These are phyloP conservation scores for Hyla sarda DNA, from an alignment of 2,113 vertebrate species.

Conservation along the genomic window DNA sequence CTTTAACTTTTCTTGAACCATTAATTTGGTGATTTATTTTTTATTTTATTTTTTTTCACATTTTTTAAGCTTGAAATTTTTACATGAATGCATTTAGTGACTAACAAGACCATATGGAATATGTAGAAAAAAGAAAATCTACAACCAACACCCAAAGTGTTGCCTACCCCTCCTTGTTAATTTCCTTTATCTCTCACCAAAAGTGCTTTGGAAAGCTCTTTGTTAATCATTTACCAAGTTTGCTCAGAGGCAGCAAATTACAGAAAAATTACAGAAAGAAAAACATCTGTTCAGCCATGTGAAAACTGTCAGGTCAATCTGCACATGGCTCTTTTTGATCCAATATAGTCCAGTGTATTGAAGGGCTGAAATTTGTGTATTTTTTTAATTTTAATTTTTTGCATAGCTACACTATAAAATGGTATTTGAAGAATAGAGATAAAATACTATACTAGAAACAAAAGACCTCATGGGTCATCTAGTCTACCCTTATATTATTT, in stretches of 20 bases:
- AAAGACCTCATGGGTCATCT: no score
- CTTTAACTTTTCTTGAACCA: no score
- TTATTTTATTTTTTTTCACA: no score
- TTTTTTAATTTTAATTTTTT: no score
- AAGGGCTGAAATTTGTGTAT: background rate
- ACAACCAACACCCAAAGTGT: background rate
- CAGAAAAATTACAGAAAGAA: background rate
- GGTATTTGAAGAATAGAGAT: no score
- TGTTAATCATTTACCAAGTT: slow-evolving; percentile 19
- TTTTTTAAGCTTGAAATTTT: no score
- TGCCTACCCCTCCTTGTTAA: background rate
- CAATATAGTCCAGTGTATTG: background rate
- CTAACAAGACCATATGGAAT: background rate
- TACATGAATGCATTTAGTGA: background rate
- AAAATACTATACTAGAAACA: no score
- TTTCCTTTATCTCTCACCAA: background rate
- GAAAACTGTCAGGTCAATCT: slow-evolving; percentile 13
- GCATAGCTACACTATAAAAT: no score
- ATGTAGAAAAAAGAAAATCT: background rate
- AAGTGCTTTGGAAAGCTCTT: background rate
- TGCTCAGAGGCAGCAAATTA: background rate
- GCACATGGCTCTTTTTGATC: background rate
- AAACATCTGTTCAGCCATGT: slow-evolving; percentile 4
- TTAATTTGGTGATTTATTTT: no score
- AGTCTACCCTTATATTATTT: no score